Evolutionary conservation across 2,113 vertebrate species (phyloP), one percentile per base, ranked within the genome.

Genomic region (Gambusia affinis): DNA sequence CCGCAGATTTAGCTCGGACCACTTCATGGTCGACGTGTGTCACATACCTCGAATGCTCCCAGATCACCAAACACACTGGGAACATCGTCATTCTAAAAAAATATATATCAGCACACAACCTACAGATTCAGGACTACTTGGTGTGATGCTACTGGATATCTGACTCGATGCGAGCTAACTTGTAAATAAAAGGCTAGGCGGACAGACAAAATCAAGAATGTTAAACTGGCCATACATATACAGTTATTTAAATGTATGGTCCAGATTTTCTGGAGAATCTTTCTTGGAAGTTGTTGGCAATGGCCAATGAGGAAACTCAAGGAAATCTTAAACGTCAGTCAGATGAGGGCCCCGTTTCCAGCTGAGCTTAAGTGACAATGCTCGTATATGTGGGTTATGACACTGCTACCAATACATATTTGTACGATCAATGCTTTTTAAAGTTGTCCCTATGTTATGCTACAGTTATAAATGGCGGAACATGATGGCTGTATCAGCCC

Each of bases 11-110:
- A 37, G 73, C 27, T 30, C 35, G 12, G 28, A 37, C 66, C 47
- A 69, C 61, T 74, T 72, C 30, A 37, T n/a, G 30, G 62, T 22
- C 70, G 22, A n/a, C 37, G 60, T 74, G 73, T 42, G 39, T 74
- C 72, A 68, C 82, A 75, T 82, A 72, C 60, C 74, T 57, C 60
- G 19, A 60, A 72, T 27, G 75, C 62, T 37, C 8, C 28, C 27
- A 10, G 24, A 30, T 37, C 39, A 37, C 14, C 33, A 66, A 4
- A 79, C 30, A 29, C 15, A 17, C 37, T 44, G 3, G 19, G 11
- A 64, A 12, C 24, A 51, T 10, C 19, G 8, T 19, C 5, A 29
- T 12, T 30, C 17, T 22, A 24, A 17, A 27, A 5, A 37, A 33
- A 33, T 27, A 27, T 27, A 37, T 8, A 60, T 35, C 12, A 14